Evolutionary conservation across 2,113 vertebrate species (phyloP), one percentile per base, ranked within the genome.

Genomic region (Isurus oxyrinchus): DNA sequence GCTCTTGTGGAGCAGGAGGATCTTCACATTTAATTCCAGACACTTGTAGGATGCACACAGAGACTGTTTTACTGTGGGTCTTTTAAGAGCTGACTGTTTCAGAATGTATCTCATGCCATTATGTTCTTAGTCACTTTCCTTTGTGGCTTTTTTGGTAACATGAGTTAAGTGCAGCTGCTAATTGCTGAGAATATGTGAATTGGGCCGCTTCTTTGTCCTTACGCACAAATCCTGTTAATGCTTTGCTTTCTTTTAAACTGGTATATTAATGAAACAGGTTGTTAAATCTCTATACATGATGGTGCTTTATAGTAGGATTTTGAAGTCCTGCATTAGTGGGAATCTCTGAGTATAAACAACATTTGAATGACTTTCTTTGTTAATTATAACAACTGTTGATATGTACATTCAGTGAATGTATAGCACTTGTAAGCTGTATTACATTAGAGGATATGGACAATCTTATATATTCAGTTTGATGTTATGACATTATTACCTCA

Each of bases 381-480:
- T 31, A 69, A 69, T 53, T 53, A 49, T 95, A 53, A 72, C 66
- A 53, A 13, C 67, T 95, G 21, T 72, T 72, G 44, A 40, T 67
- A 35, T 44, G 19, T 40, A 94, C 66, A 69, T 95, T 72, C 94
- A 95, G 94, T 95, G 94, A 95, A 95, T 69, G 40, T 72, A 95
- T 55, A 53, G 23, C n/a, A 49, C 59, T 94, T 90, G 87, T 59
- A 57, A 90, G 16, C 14, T 40, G 59, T 93, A 23, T 93, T 63
- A 93, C 16, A 5, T 40, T 63, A 93, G 57, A 61, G 35, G n/a
- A 40, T 16, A 14, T n/a, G 19, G 14, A 23, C 59, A 63, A 40
- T n/a, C 11, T 63, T 93, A 40, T n/a, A 61, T 59, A 21, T 27
- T 57, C 88, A 59, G 19, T 40, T 93, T 63, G 16, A 40, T 93